These are phyloP conservation scores for Acipenser transmontanus DNA, from an alignment of 2,797 vertebrate genomes.

Conservation along the genomic window DNA sequence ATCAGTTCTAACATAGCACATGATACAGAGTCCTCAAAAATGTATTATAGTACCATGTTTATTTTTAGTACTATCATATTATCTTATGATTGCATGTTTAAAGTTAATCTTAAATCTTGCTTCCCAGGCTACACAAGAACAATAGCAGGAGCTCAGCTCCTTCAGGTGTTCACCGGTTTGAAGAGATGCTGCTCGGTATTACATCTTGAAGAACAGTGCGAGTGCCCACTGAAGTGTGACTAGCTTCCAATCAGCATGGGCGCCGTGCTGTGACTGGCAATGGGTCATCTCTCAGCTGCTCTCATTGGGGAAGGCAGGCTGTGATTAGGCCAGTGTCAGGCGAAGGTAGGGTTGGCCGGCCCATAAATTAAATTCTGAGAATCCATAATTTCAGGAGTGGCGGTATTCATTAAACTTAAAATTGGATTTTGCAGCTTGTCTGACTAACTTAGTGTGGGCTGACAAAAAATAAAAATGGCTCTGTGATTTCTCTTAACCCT, in stretches of 20 bases:
- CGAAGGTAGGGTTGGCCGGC: conserved; percentile 18
- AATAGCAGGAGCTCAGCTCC: not conserved
- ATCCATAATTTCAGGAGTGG: conserved; percentile 22
- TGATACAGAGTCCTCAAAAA: too few relatives aligned
- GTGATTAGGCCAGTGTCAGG: conserved; percentile 25
- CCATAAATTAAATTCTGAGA: conserved; percentile 24
- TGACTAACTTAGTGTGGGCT: conserved; percentile 22
- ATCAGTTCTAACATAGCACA: too few relatives aligned
- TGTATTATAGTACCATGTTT: too few relatives aligned
- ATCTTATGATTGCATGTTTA: too few relatives aligned
- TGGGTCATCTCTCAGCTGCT: conserved; percentile 33
- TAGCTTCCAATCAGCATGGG: conserved; percentile 51
- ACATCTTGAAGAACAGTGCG: conserved; percentile 41
- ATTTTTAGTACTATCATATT: too few relatives aligned
- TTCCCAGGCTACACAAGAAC: not conserved
- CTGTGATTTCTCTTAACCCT: conserved; percentile 16
- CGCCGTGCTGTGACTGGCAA: conserved; percentile 40
- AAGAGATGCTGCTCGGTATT: conserved; percentile 38
- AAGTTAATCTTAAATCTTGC: not conserved
- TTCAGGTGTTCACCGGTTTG: conserved; percentile 32
- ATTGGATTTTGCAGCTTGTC: conserved; percentile 17
- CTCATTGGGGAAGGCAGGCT: conserved; percentile 26
- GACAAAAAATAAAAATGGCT: conserved; percentile 18
- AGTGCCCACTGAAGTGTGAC: conserved; percentile 45
- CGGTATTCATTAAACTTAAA: conserved; percentile 22